Evolutionary conservation across 2,113 vertebrate species (phyloP), one percentile per base, ranked within the genome.

Genomic region (Lipotes vexillifer): DNA sequence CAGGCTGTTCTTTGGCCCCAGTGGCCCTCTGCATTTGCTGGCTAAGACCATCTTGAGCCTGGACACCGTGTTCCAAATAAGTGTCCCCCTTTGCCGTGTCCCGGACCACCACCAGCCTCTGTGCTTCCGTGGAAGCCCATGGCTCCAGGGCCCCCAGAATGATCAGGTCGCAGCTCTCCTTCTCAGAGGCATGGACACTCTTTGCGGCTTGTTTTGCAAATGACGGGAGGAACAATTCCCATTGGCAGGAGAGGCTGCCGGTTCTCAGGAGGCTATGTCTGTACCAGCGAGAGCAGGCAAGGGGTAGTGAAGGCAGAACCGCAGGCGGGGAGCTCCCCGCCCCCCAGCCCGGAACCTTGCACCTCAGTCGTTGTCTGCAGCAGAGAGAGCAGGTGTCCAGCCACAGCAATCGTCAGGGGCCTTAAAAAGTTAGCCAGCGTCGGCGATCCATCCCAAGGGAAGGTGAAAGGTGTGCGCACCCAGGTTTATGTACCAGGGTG

Each of bases 151-250:
- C 5, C 86, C 77, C 41, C 41, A 63, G 57, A 17, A 63, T 0
- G 15, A 65, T 44, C 18, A 77, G 44, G 17, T 52, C 20, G 15
- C n/a, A 23, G 68, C 41, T 36, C 9, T 38, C 59, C n/a, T 18
- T n/a, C 0, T 52, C 52, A 52, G 0, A 8, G 71, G 36, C 12
- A 4, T 4, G 44, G 44, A 15, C 0, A 0, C 31, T 1, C 52
- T 52, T 52, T 52, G 52, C 52, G 15, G 52, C 52, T 52, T 52
- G 52, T 52, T 52, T 52, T 52, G 52, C 52, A 52, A 52, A 52
- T 52, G 5, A 52, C 15, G 0, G 52, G 52, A 52, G 52, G 15
- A 52, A 6, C 5, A 0, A 52, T 52, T 52, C 52, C 52, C 15
- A 1, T 52, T 52, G 52, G 52, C 52, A 17, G 52, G 52, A 52